Base-by-base conservation (phyloP, 2,888 invertebrate genomes). In the Crossocerus cetratus region DNA sequence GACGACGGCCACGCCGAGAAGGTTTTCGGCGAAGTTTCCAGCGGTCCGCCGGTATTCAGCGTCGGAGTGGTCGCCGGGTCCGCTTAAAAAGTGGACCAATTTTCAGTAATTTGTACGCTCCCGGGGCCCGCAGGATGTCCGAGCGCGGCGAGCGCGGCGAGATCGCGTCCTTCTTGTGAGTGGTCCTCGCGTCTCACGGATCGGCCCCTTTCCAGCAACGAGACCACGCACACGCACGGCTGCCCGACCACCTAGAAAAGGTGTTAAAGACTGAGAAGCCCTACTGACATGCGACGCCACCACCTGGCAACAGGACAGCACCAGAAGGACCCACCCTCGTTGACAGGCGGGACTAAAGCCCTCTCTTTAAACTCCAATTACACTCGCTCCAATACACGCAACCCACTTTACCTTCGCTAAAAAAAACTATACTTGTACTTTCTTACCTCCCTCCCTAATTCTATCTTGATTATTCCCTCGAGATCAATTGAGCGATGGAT, bases 31-130 rank as follows among this genome's bases (percentile, higher is more conserved):
- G 22, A 45, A 44, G 43, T 58, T 49, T 57, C 18, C 44, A 55
- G 72, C 72, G 64, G 70, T 72, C 72, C 72, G 61, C 49, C 56
- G 60, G 60, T 49, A 49, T 44, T 42, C 62, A 65, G 74, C 70
- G 74, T 79, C 65, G 77, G 70, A 59, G 65, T 53, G 67, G 63
- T 60, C 65, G 1, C 49, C 49, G 49, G 5, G 67, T 16, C 62
- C 45, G 16, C 65, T 77, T 74, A 87, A 86, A 87, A 87, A 86
- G 84, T 85, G 83, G 86, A 82, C 83, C 87, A 87, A 87, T 87
- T 87, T 87, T 85, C 83, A 76, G 85, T 87, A 86, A 87, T 87
- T 87, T 87, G 87, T 86, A 86, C 84, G 80, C 82, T 74, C 32
- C 32, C 69, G 65, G 79, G 74, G 23, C 64, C 72, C 72, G 32